Conservation (phyloP, 2,888 invertebrate genomes). For the Tachina lurida region DNA sequence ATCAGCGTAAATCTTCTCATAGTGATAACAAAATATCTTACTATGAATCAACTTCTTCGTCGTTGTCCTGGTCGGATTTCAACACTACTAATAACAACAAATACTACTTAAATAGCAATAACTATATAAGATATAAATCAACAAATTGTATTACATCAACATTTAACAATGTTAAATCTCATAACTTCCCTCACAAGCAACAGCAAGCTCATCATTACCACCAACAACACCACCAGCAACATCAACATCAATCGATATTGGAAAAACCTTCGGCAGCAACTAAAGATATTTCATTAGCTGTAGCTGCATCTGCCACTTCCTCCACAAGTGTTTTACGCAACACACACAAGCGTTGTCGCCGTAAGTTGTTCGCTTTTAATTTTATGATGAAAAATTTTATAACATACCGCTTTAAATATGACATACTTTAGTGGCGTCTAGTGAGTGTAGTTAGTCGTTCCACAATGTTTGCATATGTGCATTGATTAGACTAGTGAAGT, state of each 20-base stretch:
- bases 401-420: slow-evolving; percentile 78
- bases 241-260: slow-evolving; percentile 40
- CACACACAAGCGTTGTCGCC: slow-evolving; percentile 78
- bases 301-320: slow-evolving; percentile 62
- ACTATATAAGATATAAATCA: slow-evolving; percentile 65
- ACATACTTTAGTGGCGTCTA: slow-evolving; percentile 74
- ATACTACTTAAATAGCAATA: slow-evolving; percentile 43
- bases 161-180: slow-evolving; percentile 52
- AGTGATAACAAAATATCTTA: slow-evolving; percentile 14
- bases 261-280: slow-evolving; percentile 55
- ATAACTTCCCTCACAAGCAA: slow-evolving; percentile 21
- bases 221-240: slow-evolving; percentile 18
- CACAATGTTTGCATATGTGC: too few relatives aligned
- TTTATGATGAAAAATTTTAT: slow-evolving; percentile 78
- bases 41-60: slow-evolving; percentile 64
- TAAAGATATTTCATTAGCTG: slow-evolving; percentile 51
- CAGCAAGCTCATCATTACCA: slow-evolving; percentile 23
- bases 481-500: too few relatives aligned
- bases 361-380: slow-evolving; percentile 77
- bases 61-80: slow-evolving; percentile 68
- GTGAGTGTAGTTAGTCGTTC: too few relatives aligned
- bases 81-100: slow-evolving; percentile 58
- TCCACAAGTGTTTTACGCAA: slow-evolving; percentile 74
- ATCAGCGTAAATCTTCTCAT: slow-evolving; percentile 26
- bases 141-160: slow-evolving; percentile 42